phyloP scores from a whole-genome alignment of 2,113 vertebrate species.

The Acanthisitta chloris region DNA sequence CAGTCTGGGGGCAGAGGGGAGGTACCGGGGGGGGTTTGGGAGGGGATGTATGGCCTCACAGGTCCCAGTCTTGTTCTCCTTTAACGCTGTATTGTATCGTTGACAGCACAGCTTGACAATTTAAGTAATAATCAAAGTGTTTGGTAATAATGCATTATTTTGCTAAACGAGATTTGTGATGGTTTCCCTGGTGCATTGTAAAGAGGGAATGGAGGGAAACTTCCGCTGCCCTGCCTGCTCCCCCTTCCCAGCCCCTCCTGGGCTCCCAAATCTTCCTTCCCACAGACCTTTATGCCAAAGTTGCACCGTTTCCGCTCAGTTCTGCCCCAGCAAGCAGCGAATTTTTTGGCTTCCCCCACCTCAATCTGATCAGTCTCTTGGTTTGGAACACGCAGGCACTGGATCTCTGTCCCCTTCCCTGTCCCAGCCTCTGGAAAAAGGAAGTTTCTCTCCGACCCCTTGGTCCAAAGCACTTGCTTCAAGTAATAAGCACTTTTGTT shows the following conservation, averaged over 20 bases:
- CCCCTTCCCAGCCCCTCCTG: not conserved
- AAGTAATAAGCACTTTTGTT: slow-evolving; percentile 93
- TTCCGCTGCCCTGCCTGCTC: slow-evolving; percentile 6
- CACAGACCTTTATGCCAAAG: slow-evolving; percentile 15
- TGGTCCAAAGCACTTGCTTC: slow-evolving; percentile 94
- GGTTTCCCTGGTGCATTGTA: slow-evolving; percentile 70
- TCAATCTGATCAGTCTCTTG: not conserved
- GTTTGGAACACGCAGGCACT: not conserved
- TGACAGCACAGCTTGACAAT: slow-evolving; percentile 68
- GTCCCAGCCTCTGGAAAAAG: not conserved
- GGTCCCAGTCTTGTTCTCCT: slow-evolving; percentile 80
- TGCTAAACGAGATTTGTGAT: slow-evolving; percentile 74
- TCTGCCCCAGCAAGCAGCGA: not conserved
- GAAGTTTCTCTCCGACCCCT: slow-evolving; percentile 75
- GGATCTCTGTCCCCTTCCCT: not conserved
- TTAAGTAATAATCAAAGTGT: slow-evolving; percentile 65
- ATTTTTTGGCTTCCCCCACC: not conserved
- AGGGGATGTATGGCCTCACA: not conserved
- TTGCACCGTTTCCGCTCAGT: not conserved
- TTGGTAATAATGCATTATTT: slow-evolving; percentile 66
- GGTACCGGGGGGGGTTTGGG: not conserved
- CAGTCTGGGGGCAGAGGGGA: not conserved
- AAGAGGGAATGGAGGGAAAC: slow-evolving; percentile 77
- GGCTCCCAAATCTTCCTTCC: not conserved
- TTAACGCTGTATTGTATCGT: slow-evolving; percentile 56